Evolutionary conservation across 2,888 invertebrate genomes (phyloP).

Genomic region (Phaedon cochleariae): DNA sequence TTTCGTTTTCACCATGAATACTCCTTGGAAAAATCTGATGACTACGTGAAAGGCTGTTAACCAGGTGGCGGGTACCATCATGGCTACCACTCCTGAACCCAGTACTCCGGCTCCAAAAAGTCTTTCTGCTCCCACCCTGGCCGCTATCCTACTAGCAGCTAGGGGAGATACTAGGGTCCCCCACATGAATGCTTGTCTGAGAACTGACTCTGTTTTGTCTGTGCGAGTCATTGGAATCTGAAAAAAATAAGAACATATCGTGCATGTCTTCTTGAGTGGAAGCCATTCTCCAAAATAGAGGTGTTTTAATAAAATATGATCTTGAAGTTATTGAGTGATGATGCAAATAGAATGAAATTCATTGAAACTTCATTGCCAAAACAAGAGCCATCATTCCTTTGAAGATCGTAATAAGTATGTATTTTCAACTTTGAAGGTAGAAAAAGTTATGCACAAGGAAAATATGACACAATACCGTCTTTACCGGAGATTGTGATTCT

Average conservation of each 20-base stretch:
- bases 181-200: conserved; percentile 68
- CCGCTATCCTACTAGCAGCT: conserved; percentile 67
- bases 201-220: conserved; percentile 65
- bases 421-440: too few relatives aligned
- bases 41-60: conserved; percentile 67
- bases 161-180: conserved; percentile 67
- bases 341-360: too few relatives aligned
- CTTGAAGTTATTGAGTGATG: too few relatives aligned
- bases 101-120: conserved; percentile 66
- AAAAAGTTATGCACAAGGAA: too few relatives aligned
- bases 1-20: conserved; percentile 66
- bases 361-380: too few relatives aligned
- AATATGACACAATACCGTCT: too few relatives aligned
- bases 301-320: too few relatives aligned
- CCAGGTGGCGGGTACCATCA: conserved; percentile 68
- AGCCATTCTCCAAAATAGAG: too few relatives aligned
- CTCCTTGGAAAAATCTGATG: conserved; percentile 66
- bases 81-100: conserved; percentile 65
- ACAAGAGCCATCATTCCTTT: too few relatives aligned
- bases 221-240: conserved; percentile 65
- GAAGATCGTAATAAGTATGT: too few relatives aligned
- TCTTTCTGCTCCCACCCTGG: conserved; percentile 66
- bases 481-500: too few relatives aligned
- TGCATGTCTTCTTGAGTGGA: too few relatives aligned
- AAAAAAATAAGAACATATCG: conserved; percentile 27